Base-by-base conservation (phyloP, 2,888 invertebrate genomes). In the Phorcus lineatus region DNA sequence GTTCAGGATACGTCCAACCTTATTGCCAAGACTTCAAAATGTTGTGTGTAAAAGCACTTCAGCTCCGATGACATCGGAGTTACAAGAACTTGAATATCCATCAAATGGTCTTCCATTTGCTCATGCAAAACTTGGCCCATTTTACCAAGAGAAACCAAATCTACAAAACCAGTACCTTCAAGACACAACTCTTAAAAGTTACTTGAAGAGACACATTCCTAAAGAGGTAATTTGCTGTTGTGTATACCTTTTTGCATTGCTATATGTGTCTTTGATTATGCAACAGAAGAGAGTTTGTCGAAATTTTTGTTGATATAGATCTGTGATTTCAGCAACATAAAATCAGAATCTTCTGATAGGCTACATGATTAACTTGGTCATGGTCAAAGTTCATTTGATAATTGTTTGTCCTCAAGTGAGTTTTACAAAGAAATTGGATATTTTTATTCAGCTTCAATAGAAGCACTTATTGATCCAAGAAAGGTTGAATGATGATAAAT, bases 131-230 rank as follows among this genome's bases (percentile, higher is more conserved):
- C 80, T 90, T 22, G 94, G 94, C 11, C 81, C 82, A 1, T 94
- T 94, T 86, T 89, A 91, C 54, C 94, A 94, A 87, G 90, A 89
- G 11, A 86, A 87, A 55, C 94, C 94, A 16, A 79, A 84, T 57
- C 84, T 94, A 40, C 88, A 90, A 7, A 94, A 94, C 87, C 93
- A 93, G 78, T 94, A 91, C 84, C 28, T 86, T 16, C 90, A 91
- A 52, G 94, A 94, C 85, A 85, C 87, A 13, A 87, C 92, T 19
- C 85, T 94, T 3, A 86, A 88, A 74, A 88, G 92, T 19, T 93
- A 91, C 83, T 85, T 94, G 9, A 85, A 88, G 75, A 85, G 93
- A 75, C 83, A 91, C 77, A 79, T 94, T 3, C 93, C 94, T 40
- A 67, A 80, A 78, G 88, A 94, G 86, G 94, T 94, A 82, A 62